phyloP scores from a whole-genome alignment of 2,113 vertebrate genomes.

The Odontesthes bonariensis region DNA sequence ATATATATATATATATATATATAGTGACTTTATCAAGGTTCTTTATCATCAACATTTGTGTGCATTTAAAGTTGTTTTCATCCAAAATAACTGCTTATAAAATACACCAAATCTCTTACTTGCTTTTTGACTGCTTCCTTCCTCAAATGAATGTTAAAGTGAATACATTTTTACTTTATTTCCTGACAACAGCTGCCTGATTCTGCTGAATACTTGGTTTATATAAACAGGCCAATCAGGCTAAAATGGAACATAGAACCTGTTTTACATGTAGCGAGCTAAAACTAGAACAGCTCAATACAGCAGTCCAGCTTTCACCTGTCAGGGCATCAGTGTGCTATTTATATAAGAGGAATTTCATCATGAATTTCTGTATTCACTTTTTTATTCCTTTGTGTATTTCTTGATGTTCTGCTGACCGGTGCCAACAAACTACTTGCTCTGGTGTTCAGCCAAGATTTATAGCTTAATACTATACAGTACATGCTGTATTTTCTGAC shows the following conservation, averaged over 20 bases:
- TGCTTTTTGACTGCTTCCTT: no score
- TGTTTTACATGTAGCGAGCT: background rate
- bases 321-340: background rate
- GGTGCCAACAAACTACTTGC: constrained; percentile 11
- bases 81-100: no score
- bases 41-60: no score
- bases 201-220: no score
- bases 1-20: no score
- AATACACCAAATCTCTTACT: no score
- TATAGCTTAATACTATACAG: constrained; percentile 39
- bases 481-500: constrained; percentile 22
- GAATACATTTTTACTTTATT: no score
- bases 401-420: constrained; percentile 14
- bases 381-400: constrained; percentile 11
- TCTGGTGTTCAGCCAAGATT: constrained; percentile 46
- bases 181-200: no score
- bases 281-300: background rate
- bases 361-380: background rate
- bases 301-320: background rate
- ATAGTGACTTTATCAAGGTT: no score
- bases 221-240: background rate
- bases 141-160: no score
- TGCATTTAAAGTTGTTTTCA: no score
- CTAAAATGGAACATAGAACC: background rate
- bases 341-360: constrained; percentile 3